Evolutionary conservation across 2,113 vertebrate species (phyloP).

Genomic region (Phrynosoma blainvillii): DNA sequence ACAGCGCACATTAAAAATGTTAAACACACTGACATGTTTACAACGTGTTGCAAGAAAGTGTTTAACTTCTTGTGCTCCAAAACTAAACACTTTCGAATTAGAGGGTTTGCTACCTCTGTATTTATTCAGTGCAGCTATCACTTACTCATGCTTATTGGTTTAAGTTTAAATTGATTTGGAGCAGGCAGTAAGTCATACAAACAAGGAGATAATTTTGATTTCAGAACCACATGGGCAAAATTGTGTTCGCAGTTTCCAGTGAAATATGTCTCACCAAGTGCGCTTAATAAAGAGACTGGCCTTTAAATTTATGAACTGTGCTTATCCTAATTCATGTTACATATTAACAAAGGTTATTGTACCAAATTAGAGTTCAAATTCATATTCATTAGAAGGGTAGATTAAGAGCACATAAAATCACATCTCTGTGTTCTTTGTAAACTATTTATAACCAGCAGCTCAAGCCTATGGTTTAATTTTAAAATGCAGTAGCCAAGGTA

Average conservation of each 20-base stretch:
- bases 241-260: slow-evolving; percentile 36
- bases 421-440: slow-evolving; percentile 8
- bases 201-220: slow-evolving; percentile 35
- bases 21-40: slow-evolving; percentile 88
- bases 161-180: slow-evolving; percentile 61
- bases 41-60: slow-evolving; percentile 83
- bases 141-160: slow-evolving; percentile 66
- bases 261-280: slow-evolving; percentile 54
- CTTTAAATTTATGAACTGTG: slow-evolving; percentile 46
- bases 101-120: slow-evolving; percentile 76
- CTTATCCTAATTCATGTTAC: slow-evolving; percentile 32
- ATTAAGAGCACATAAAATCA: slow-evolving; percentile 45
- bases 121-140: slow-evolving; percentile 64
- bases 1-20: slow-evolving; percentile 80
- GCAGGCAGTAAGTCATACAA: slow-evolving; percentile 29
- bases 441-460: slow-evolving; percentile 3
- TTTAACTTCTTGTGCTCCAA: slow-evolving; percentile 82
- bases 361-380: slow-evolving; percentile 64
- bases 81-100: slow-evolving; percentile 83
- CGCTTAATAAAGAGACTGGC: slow-evolving; percentile 46
- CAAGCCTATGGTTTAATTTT: not conserved
- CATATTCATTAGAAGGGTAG: slow-evolving; percentile 63
- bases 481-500: not conserved
- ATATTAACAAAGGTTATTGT: slow-evolving; percentile 45
- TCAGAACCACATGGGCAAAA: slow-evolving; percentile 41